phyloP scores from a whole-genome alignment of 2,113 vertebrate genomes.

The Perccottus glenii region DNA sequence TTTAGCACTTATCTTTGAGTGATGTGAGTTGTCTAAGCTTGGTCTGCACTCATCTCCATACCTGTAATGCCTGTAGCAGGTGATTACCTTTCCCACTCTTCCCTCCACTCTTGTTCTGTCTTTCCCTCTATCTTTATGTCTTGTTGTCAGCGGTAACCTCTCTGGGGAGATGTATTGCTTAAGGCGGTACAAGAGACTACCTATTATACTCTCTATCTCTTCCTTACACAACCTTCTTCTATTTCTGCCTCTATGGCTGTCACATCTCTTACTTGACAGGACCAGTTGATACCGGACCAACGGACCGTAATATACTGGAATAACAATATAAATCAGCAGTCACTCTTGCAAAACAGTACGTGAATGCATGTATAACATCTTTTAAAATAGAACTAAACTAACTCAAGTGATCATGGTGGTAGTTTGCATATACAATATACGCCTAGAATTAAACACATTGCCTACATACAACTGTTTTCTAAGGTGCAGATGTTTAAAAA shows the following conservation, averaged over 20 bases:
- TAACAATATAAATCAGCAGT: not conserved
- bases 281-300: slow-evolving; percentile 21
- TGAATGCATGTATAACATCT: not conserved
- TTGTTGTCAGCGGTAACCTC: slow-evolving; percentile 66
- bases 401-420: no score
- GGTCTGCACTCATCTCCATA: slow-evolving; percentile 42
- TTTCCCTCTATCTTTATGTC: slow-evolving; percentile 46
- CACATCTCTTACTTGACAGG: slow-evolving; percentile 23
- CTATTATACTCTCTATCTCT: slow-evolving; percentile 54
- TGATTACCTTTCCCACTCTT: slow-evolving; percentile 59
- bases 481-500: not conserved
- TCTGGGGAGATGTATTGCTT: slow-evolving; percentile 79
- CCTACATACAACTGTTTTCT: no score
- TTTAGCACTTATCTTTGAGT: slow-evolving; percentile 38
- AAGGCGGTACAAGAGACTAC: slow-evolving; percentile 74
- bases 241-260: slow-evolving; percentile 25
- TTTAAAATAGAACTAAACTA: no score
- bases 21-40: slow-evolving; percentile 31
- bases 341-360: not conserved
- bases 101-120: slow-evolving; percentile 28
- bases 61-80: slow-evolving; percentile 38
- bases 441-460: no score
- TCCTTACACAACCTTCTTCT: slow-evolving; percentile 25
- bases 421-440: no score
- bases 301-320: not conserved